Percentiles rank a stretch among this genome's conserved stretches.
Conservation (phyloP, 1,140 invertebrate species). For the Tetraneura akinire region DNA sequence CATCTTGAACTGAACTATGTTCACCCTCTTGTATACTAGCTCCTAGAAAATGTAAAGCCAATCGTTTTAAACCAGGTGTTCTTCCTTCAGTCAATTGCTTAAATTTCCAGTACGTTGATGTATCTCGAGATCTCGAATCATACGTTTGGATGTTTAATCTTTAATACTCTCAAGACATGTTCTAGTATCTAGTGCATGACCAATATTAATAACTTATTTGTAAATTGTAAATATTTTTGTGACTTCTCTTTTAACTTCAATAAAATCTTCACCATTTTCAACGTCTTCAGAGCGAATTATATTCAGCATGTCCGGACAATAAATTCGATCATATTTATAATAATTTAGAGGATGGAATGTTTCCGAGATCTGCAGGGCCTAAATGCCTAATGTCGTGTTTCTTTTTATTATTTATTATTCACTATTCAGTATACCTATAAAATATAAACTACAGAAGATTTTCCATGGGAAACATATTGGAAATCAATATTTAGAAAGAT, state of each 20-base stretch:
- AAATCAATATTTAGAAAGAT: constrained; percentile 82
- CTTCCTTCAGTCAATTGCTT: constrained; percentile 65
- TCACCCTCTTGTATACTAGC: constrained; percentile 86
- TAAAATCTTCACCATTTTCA: constrained; percentile 70
- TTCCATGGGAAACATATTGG: constrained; percentile 89
- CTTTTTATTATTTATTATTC: no score
- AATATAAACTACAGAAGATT: no score
- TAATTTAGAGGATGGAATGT: no score
- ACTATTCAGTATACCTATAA: no score
- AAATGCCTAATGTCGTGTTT: no score
- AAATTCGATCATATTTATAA: no score
- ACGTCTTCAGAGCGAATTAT: constrained; percentile 80
- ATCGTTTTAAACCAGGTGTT: constrained; percentile 79
- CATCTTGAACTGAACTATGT: constrained; percentile 88
- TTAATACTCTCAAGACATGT: constrained; percentile 83
- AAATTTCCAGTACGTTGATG: constrained; percentile 79
- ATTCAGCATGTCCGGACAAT: no score
- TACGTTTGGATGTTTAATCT: constrained; percentile 77
- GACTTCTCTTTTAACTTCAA: constrained; percentile 80
- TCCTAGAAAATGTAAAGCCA: constrained; percentile 75
- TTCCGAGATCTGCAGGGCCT: no score
- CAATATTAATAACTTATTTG: constrained; percentile 77
- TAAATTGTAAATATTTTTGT: constrained; percentile 73
- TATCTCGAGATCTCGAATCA: constrained; percentile 84
- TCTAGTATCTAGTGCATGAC: constrained; percentile 86